phyloP scores from a whole-genome alignment of 2,797 vertebrate species.

The Mormyrus hasselquistii region DNA sequence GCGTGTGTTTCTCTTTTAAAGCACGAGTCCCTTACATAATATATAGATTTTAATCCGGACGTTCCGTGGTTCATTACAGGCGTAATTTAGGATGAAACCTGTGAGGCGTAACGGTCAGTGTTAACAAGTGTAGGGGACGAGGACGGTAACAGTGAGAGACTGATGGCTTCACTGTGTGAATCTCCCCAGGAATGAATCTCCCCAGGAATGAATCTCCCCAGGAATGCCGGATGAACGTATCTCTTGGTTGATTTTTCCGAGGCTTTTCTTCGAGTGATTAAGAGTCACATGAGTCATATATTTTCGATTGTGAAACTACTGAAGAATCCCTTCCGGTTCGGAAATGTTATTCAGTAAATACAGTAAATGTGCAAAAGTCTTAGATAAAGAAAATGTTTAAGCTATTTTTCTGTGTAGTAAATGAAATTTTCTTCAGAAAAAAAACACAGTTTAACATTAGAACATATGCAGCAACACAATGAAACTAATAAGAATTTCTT shows the following conservation, averaged over 20 bases:
- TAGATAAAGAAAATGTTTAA: neutral
- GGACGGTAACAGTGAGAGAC: neutral
- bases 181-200: neutral
- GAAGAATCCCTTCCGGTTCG: neutral
- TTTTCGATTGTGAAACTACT: neutral
- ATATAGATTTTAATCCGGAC: neutral
- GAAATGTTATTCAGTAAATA: neutral
- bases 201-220: neutral
- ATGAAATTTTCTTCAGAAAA: neutral
- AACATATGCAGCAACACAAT: neutral
- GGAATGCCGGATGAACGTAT: neutral
- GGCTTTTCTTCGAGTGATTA: neutral
- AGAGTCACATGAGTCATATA: neutral
- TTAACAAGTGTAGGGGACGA: neutral
- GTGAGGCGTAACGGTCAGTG: neutral
- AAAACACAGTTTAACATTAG: neutral
- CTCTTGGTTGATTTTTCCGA: neutral
- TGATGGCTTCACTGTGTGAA: neutral
- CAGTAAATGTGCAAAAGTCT: neutral
- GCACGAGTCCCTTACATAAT: neutral
- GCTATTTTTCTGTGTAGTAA: neutral
- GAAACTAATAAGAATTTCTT: neutral
- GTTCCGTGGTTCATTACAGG: neutral
- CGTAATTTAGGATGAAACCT: neutral
- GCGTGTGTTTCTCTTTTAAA: neutral